Evolutionary conservation across 1,140 invertebrate species (phyloP), one percentile per base, ranked within the genome.

Genomic region (Anadara kagoshimensis): DNA sequence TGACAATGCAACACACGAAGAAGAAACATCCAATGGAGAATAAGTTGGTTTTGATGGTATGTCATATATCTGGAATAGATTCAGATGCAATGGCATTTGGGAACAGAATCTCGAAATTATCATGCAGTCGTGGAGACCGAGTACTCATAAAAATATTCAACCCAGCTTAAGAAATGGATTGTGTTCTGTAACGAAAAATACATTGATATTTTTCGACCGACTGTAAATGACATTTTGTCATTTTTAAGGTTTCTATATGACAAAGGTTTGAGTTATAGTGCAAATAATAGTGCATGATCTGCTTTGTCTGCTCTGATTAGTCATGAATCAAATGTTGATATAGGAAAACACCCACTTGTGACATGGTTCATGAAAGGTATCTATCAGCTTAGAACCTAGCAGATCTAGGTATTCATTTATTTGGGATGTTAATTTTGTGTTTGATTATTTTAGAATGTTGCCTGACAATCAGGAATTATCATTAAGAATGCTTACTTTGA

Each of bases 201-300:
- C 18, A 70, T 58, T 78, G 29, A 69, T 80, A 18, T 62, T 80
- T 75, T 47, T n/a, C n/a, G n/a, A n/a, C n/a, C n/a, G n/a, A n/a
- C n/a, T n/a, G n/a, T n/a, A n/a, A n/a, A n/a, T n/a, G n/a, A n/a
- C n/a, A n/a, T n/a, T n/a, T n/a, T n/a, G n/a, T n/a, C n/a, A n/a
- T n/a, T n/a, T n/a, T n/a, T n/a, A n/a, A n/a, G n/a, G n/a, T n/a
- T n/a, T n/a, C n/a, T n/a, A n/a, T n/a, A n/a, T n/a, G n/a, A n/a
- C n/a, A n/a, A n/a, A n/a, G n/a, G n/a, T n/a, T n/a, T n/a, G n/a
- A n/a, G n/a, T n/a, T n/a, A n/a, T n/a, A 72, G 72, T 54, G 53
- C 51, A 5, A 26, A 78, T 56, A 78, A 80, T 49, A 69, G 57
- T 44, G 64, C 78, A 22, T 44, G 78, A 29, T 47, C 63, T n/a